Base-by-base conservation (phyloP, 2,888 invertebrate genomes). In the Liopterus haemorrhoidalis region DNA sequence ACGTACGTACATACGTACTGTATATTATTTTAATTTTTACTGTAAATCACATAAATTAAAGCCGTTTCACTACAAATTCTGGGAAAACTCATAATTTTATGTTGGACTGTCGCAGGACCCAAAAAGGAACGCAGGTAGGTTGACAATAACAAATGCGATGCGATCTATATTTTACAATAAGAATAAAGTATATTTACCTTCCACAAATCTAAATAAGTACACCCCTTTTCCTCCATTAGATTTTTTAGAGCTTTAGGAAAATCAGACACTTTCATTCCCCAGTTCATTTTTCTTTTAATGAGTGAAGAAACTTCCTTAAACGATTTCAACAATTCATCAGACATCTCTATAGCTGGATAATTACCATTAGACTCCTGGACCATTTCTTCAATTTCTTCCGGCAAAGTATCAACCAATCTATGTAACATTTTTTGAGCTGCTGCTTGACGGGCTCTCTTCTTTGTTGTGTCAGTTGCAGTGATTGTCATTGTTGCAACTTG, bases 361-460 rank as follows among this genome's bases (percentile, higher is more conserved):
- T 12, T 25, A 16, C 24, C 22, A 28, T 14, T 9, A 2, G 11
- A n/a, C 5, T 27, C 15, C 16, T 37, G 11, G 16, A 22, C 38
- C 18, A 37, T 16, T 14, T 44, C 37, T 2, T 37, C 38, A 4
- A 33, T 14, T 6, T 39, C 15, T n/a, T 38, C 45, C n/a, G 45
- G 39, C 20, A 45, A 38, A n/a, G 47, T 48, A 19, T 51, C 38
- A 21, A 47, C 45, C 15, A 51, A 45, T 39, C 36, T 36, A 4
- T 49, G 30, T 12, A 56, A 31, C 53, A 57, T 56, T 37, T 61
- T 65, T 40, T 58, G 54, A 2, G 72, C 69, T 3, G 70, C 70
- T 14, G 63, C 57, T 31, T 72, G 72, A 48, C 72, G 72, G 0
- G 73, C 72, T 46, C 66, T 64, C 48, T 72, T 70, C 49, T 73